Evolutionary conservation across 2,888 invertebrate genomes (phyloP).

Genomic region (Amiota mariae): DNA sequence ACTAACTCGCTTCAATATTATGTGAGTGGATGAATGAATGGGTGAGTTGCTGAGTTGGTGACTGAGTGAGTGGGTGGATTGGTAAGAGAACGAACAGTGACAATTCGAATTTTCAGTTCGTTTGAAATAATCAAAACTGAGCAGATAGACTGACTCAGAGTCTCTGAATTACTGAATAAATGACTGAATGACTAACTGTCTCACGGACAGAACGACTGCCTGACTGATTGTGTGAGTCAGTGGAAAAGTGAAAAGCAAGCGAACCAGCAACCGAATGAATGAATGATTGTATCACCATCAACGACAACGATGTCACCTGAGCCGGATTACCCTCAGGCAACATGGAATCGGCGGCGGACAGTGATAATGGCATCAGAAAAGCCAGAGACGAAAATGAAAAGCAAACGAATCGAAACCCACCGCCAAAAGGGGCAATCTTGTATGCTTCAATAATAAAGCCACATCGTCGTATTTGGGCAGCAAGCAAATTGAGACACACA

Average conservation of each 20-base stretch:
- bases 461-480: slow-evolving; percentile 31
- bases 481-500: neutral
- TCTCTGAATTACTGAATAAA: neutral
- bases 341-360: neutral
- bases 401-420: slow-evolving; percentile 12
- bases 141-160: neutral
- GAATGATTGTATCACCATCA: too few species aligned
- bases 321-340: slow-evolving; percentile 37
- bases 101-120: slow-evolving; percentile 49
- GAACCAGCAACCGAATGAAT: slow-evolving; percentile 51
- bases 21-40: slow-evolving; percentile 42
- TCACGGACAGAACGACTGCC: neutral
- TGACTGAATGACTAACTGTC: neutral
- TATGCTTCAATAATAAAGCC: neutral
- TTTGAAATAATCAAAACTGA: slow-evolving; percentile 61
- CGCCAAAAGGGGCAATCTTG: neutral
- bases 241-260: neutral
- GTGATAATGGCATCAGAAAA: slow-evolving; percentile 38
- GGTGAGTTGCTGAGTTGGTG: too few species aligned
- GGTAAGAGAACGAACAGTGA: neutral
- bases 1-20: slow-evolving; percentile 24
- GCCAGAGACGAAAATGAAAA: slow-evolving; percentile 33
- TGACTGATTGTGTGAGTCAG: neutral
- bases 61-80: too few species aligned
- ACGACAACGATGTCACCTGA: slow-evolving; percentile 53